Evolutionary conservation across 2,888 invertebrate genomes (phyloP).

Genomic region (Magallana nippona): DNA sequence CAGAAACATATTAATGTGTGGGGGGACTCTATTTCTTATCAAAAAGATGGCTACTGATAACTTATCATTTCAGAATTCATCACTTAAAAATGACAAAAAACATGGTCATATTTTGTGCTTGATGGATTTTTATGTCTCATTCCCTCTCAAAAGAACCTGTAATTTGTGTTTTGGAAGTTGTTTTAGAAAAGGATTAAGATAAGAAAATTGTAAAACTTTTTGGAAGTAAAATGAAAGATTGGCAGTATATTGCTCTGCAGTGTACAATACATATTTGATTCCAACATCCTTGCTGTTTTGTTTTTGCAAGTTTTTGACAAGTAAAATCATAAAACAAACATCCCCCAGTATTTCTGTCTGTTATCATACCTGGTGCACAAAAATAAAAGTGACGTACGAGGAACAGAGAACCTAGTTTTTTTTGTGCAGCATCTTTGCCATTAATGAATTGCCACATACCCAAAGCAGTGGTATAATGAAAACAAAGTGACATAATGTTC

Average conservation of each 20-base stretch:
- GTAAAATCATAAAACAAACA: conserved; percentile 3
- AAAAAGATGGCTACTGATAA: conserved; percentile 15
- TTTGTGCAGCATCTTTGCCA: neutral
- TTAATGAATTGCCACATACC: neutral
- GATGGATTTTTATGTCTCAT: conserved; percentile 23
- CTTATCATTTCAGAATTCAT: conserved; percentile 29
- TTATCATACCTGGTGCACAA: neutral
- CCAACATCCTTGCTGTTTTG: neutral
- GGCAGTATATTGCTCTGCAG: neutral
- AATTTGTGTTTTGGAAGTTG: neutral
- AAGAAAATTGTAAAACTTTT: neutral
- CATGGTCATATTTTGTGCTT: neutral
- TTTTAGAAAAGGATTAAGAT: neutral
- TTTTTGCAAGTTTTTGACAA: neutral
- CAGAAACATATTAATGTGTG: neutral
- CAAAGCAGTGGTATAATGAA: neutral
- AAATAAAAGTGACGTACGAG: neutral
- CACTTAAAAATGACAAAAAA: conserved; percentile 24
- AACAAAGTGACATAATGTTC: neutral
- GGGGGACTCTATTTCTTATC: neutral
- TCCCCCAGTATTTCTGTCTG: neutral
- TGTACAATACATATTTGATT: neutral
- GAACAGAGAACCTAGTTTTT: no score
- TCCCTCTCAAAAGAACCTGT: neutral
- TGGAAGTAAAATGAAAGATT: neutral